These are phyloP conservation scores for Chionodraco myersi DNA, from an alignment of 2,113 vertebrate genomes.

Conservation along the genomic window DNA sequence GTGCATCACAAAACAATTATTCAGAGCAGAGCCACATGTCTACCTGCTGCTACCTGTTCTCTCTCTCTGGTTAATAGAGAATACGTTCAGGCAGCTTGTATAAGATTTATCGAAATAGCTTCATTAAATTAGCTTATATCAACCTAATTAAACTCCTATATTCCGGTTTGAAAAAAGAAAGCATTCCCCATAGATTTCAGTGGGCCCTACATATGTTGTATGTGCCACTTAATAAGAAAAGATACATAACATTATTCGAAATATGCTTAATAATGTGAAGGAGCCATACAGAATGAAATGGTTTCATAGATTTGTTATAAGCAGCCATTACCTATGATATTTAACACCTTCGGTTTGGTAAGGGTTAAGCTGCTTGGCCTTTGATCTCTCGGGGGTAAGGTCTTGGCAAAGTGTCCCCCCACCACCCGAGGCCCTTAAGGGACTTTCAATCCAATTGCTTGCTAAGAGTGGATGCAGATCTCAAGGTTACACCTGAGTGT, in stretches of 20 bases:
- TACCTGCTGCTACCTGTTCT: conserved; percentile 9
- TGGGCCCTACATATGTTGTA: not conserved
- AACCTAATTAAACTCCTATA: not conserved
- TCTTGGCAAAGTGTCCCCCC: conserved; percentile 89
- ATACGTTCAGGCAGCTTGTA: conserved; percentile 14
- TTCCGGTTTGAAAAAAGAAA: conserved; percentile 1
- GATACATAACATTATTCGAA: conserved; percentile 33
- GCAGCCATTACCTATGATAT: conserved; percentile 80
- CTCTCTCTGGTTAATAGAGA: conserved; percentile 10
- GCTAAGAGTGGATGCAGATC: conserved; percentile 95
- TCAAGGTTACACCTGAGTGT: conserved; percentile 99
- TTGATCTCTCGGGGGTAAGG: conserved; percentile 83
- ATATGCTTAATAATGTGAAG: conserved; percentile 27
- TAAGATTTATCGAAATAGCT: conserved; percentile 8
- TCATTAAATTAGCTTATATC: conserved; percentile 5
- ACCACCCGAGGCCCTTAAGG: conserved; percentile 85
- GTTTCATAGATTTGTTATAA: conserved; percentile 67
- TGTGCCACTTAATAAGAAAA: conserved; percentile 19
- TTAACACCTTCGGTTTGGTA: conserved; percentile 84
- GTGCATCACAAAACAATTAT: conserved; percentile 79
- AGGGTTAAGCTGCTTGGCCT: conserved; percentile 85
- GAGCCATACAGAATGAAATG: conserved; percentile 38
- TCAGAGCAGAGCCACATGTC: conserved; percentile 58
- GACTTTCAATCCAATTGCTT: conserved; percentile 95
- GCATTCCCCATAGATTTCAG: not conserved